Base-by-base conservation (phyloP, 2,113 vertebrate species). In the Galbula dea region DNA sequence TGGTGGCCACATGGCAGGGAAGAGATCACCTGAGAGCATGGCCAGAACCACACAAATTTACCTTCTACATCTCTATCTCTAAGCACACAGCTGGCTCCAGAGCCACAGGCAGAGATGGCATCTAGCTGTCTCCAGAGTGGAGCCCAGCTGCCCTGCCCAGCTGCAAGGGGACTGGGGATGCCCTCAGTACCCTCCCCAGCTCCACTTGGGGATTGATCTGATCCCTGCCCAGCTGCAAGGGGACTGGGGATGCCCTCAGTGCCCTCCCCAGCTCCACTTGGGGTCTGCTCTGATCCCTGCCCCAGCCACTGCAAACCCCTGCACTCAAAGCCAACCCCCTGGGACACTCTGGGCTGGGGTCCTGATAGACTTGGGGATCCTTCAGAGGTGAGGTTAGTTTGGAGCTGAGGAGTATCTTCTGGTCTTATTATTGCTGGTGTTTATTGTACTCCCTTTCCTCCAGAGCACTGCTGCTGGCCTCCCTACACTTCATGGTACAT, bases 161-260 rank as follows among this genome's bases (percentile, higher is more conserved):
- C 23, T 23, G 24, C 49, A 11, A 11, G 15, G 41, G 41, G 41
- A 11, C 41, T 43, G 41, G 41, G 41, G 41, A 43, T 15, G 11
- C 11, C 41, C 15, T 43, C 41, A 43, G 41, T 43, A 15, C 41
- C 41, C 41, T 43, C 41, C 52, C 29, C 30, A 29, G 17, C 52
- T 13, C 52, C 85, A 14, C 12, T 19, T 3, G 0, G 0, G 0
- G 30, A 6, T 8, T 27, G 23, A 6, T 21, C 26, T 10, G 69
- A n/a, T n/a, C 79, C 13, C 71, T 37, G 11, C n/a, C 15, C 34
- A 12, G 27, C 6, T 1, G 16, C 58, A 1, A 14, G 2, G 27
- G 13, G 13, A n/a, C 68, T 15, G 61, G 23, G 62, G 12, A 30
- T 2, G 5, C 3, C 62, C 1, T 2, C 72, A 30, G 11, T 1